Conservation (phyloP, 2,113 vertebrate species). For the Muscicapa adusta region DNA sequence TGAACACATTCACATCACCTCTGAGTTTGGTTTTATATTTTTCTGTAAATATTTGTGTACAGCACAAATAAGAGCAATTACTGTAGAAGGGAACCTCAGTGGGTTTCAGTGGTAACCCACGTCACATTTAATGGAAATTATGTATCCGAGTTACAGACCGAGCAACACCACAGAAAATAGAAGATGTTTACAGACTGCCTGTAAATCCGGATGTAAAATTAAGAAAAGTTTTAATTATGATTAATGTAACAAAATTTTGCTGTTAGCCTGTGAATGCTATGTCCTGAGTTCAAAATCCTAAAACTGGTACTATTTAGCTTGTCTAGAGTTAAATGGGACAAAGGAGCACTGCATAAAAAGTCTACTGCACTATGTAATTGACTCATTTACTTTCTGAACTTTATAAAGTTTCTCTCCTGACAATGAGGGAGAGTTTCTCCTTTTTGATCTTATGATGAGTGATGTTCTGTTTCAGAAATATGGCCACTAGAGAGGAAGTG, state of each 20-base stretch:
- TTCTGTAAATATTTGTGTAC: not conserved
- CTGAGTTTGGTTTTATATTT: not conserved
- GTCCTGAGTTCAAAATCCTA: not conserved
- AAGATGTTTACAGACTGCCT: not conserved
- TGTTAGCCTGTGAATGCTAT: not conserved
- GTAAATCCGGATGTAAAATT: not conserved
- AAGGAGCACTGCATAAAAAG: not conserved
- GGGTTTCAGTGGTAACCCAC: not conserved
- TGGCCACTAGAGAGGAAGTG: not conserved
- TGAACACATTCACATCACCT: not conserved
- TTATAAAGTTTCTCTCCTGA: not conserved
- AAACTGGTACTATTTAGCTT: not conserved
- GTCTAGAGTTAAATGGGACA: not conserved
- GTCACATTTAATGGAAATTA: constrained; percentile 9
- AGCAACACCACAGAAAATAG: not conserved
- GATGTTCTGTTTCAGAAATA: not conserved
- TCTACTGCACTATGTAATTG: not conserved
- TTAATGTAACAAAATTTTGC: not conserved
- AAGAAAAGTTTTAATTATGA: not conserved
- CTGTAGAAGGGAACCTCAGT: not conserved
- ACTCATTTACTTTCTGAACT: not conserved
- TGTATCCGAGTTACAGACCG: not conserved
- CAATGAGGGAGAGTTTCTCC: not conserved
- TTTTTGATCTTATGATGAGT: not conserved
- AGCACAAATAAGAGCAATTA: not conserved